Evolutionary conservation across 2,888 invertebrate species (phyloP), one percentile per base, ranked within the genome.

Genomic region (Julus scanicus): DNA sequence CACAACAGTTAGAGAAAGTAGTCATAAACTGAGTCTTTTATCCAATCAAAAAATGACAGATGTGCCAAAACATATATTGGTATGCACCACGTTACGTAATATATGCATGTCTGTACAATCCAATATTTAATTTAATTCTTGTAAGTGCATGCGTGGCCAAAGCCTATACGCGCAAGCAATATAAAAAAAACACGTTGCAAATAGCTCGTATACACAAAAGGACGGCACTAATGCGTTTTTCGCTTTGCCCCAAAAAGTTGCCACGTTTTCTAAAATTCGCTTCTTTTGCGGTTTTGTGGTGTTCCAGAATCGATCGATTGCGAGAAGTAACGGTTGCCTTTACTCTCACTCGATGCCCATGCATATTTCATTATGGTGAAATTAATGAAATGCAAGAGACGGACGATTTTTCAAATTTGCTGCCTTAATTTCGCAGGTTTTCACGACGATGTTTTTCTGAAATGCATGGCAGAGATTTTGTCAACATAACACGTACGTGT

Each of bases 361-460:
- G 71, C 71, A 71, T 71, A 71, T 71, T 71, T 71, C 71, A 71
- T 71, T 71, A 71, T 29, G 71, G 9, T 29, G 71, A 71, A 71
- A 71, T 71, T 71, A 71, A 71, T 71, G 71, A 71, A 71, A 71
- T 29, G 71, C 71, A 29, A 6, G 71, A 71, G 9, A 20, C 53
- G 53, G 20, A 20, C 29, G 71, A 8, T 6, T n/a, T 17, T 53
- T 13, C 71, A 17, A 71, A 44, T 44, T 44, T 44, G 71, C 8
- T 9, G n/a, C 71, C 71, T 29, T 63, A 63, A 63, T 63, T 63
- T 63, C 63, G 63, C 63, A 63, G 11, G 17, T 63, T 63, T 63
- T 63, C 63, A 17, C 63, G 3, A 13, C 63, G n/a, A n/a, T n/a
- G 63, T 53, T 53, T 53, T 53, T 2, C 11, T 15, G 4, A 53